phyloP scores from a whole-genome alignment of 2,797 vertebrate genomes.

The Bradypodion ventrale region DNA sequence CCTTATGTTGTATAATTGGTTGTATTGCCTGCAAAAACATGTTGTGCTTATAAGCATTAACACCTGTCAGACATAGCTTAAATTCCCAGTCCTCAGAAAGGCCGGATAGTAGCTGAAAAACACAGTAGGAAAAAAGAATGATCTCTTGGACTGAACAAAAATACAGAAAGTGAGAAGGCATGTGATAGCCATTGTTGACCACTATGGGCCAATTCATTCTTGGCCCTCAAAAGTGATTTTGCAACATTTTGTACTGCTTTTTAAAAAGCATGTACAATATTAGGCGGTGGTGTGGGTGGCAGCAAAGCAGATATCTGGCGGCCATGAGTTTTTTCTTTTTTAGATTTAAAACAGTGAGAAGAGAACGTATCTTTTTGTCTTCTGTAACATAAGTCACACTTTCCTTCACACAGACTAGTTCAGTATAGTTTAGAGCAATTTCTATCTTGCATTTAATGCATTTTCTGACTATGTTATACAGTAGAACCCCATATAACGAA shows the following conservation, averaged over 20 bases:
- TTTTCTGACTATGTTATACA: too few species aligned
- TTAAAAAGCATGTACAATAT: too few species aligned
- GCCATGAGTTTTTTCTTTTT: too few species aligned
- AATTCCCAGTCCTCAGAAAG: neutral
- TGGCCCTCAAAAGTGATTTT: neutral
- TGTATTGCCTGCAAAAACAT: constrained; percentile 23
- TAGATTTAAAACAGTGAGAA: too few species aligned
- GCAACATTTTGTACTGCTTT: too few species aligned
- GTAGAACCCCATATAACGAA: too few species aligned
- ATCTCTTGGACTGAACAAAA: neutral
- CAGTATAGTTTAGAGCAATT: constrained; percentile 42
- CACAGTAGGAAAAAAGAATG: neutral
- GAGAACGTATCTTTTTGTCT: too few species aligned
- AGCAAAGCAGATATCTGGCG: too few species aligned
- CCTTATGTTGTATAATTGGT: constrained; percentile 34
- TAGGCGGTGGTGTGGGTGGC: too few species aligned
- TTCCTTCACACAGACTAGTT: too few species aligned
- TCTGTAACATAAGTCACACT: too few species aligned
- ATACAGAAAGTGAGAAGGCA: neutral
- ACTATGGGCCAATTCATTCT: neutral
- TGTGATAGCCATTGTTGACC: neutral
- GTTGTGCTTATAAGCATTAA: constrained; percentile 7
- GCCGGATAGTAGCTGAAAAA: neutral
- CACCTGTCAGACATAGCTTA: constrained; percentile 5
- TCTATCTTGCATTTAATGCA: constrained; percentile 13